phyloP scores from a whole-genome alignment of 92 coral and sea anemone genomes.

The Epizoanthus fatuus region DNA sequence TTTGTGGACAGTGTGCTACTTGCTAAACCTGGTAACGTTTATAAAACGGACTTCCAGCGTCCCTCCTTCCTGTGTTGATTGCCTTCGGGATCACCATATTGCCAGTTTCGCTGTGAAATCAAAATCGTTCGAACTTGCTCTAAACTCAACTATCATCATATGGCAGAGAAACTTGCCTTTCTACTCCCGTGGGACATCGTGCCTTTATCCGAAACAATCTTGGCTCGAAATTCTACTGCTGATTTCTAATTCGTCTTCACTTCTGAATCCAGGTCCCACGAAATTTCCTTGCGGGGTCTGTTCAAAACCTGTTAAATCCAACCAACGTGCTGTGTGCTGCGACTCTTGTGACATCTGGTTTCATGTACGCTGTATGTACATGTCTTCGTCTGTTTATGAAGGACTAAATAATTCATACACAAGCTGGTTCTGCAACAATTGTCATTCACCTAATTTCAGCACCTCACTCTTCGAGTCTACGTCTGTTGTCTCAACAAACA shows the following conservation, averaged over 20 bases:
- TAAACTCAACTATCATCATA: neutral
- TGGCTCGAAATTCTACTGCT: neutral
- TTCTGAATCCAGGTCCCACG: constrained; percentile 2
- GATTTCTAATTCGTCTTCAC: constrained; percentile 10
- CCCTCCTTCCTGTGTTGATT: neutral
- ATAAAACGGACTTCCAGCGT: constrained; percentile 2
- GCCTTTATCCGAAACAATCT: constrained; percentile 7
- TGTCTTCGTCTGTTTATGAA: neutral
- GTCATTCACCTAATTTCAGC: constrained; percentile 2
- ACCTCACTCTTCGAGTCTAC: neutral
- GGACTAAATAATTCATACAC: neutral
- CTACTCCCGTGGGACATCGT: constrained; percentile 10
- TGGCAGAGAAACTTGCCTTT: neutral
- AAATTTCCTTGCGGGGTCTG: constrained; percentile 6
- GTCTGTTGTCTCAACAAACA: constrained; percentile 3
- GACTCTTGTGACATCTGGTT: constrained; percentile 19
- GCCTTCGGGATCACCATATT: constrained; percentile 6
- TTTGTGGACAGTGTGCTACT: too few relatives aligned
- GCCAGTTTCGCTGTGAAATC: constrained; percentile 2
- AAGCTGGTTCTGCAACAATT: constrained; percentile 6
- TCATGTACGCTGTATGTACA: constrained; percentile 1
- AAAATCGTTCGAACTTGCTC: neutral
- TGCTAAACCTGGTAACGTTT: neutral
- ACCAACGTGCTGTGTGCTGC: constrained; percentile 13
- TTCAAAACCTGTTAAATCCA: constrained; percentile 12